Percentiles rank a stretch among this genome's conserved stretches.
Evolutionary conservation across 2,797 vertebrate genomes (phyloP).

Genomic region (Enoplosus armatus): DNA sequence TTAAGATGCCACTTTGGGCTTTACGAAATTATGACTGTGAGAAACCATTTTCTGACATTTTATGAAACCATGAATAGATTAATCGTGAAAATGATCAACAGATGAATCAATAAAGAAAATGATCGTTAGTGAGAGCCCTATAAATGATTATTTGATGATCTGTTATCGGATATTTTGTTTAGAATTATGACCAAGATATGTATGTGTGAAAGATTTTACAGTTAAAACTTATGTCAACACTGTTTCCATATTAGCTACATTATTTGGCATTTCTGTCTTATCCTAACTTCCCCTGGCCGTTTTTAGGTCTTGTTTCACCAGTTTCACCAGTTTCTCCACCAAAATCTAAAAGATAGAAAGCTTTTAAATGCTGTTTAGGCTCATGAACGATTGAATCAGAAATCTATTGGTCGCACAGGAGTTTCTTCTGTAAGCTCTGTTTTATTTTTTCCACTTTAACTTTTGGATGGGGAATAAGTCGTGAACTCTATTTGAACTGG

Average conservation of each 20-base stretch:
- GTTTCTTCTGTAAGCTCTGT: neutral
- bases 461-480: constrained; percentile 12
- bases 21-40: neutral
- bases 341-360: neutral
- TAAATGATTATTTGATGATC: neutral
- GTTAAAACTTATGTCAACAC: neutral
- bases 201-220: neutral
- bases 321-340: neutral
- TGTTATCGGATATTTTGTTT: too few relatives aligned
- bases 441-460: neutral
- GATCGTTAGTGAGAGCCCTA: neutral
- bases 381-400: neutral
- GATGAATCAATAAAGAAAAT: neutral
- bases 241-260: neutral
- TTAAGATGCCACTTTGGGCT: neutral
- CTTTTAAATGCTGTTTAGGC: constrained; percentile 4
- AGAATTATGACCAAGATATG: neutral
- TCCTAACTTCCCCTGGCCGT: too few relatives aligned
- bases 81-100: neutral
- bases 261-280: neutral
- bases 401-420: constrained; percentile 1
- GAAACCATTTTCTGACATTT: neutral
- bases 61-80: neutral
- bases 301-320: neutral
- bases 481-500: constrained; percentile 10